Evolutionary conservation across 2,888 invertebrate species (phyloP), one percentile per base, ranked within the genome.

Genomic region (Chaetoderma sp.): DNA sequence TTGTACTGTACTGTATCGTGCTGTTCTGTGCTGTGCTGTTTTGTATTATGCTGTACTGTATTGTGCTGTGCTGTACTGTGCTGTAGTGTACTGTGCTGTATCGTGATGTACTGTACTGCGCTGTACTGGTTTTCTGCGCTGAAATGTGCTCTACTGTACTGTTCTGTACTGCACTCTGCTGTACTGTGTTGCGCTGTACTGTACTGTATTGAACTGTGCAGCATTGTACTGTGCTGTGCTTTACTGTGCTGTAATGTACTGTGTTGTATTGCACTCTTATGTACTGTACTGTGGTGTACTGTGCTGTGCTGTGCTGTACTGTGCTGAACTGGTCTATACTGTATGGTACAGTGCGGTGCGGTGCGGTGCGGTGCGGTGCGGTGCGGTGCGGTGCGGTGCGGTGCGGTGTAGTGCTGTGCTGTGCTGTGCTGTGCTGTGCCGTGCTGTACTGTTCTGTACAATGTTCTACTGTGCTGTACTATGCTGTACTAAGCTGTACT

Each of bases 41-140:
- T 36, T 70, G 39, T 62, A 61, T 59, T 70, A 18, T 60, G 58
- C 58, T 70, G 49, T 57, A 45, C 57, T 70, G 49, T 65, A 60
- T 56, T 70, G 33, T 63, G 39, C 66, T 63, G n/a, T 68, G 49
- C 63, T 69, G 45, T 59, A 54, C 69, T 69, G 36, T 60, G 54
- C 60, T 68, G 45, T 63, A 60, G 67, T 68, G 32, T 63, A 63
- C 60, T 63, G 54, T 63, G 55, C 69, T 63, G 33, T 63, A 36
- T 49, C 67, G 56, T 67, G 55, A 33, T 67, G 25, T 67, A 63
- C 63, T 67, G 32, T 56, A 56, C 68, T 63, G 47, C 60, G 47
- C 56, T 68, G 44, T 55, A 63, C 63, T 55, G 39, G 49, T 55
- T 4, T 52, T 33, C 65, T 66, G 23, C 65, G 49, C 50, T 67